phyloP scores from a whole-genome alignment of 2,888 invertebrate species.

The Thymelicus lineola region DNA sequence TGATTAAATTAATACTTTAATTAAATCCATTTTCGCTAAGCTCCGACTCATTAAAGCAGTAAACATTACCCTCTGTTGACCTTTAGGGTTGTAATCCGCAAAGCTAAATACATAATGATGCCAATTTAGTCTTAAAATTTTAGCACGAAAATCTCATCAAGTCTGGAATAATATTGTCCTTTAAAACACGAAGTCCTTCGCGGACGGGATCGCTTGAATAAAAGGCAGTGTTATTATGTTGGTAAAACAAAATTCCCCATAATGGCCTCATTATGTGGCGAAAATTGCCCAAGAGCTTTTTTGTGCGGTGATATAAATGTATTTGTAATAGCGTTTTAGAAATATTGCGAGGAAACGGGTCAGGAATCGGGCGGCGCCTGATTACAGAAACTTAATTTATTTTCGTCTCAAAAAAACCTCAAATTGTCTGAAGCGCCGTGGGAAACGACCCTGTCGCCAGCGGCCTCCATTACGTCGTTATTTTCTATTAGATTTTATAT shows the following conservation, averaged over 20 bases:
- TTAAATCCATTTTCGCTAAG: slow-evolving; percentile 21
- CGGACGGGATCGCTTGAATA: slow-evolving; percentile 75
- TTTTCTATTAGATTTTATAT: slow-evolving; percentile 83
- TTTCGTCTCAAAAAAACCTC: slow-evolving; percentile 74
- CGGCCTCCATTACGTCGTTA: slow-evolving; percentile 84
- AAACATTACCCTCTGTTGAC: slow-evolving; percentile 63
- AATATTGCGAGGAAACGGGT: slow-evolving; percentile 82
- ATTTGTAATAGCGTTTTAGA: slow-evolving; percentile 85
- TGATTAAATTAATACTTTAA: slow-evolving; percentile 12
- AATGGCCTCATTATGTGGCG: slow-evolving; percentile 85
- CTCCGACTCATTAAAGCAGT: slow-evolving; percentile 27
- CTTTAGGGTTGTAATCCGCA: slow-evolving; percentile 72
- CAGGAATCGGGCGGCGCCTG: slow-evolving; percentile 77
- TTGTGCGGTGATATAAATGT: slow-evolving; percentile 83
- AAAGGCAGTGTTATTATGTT: slow-evolving; percentile 84
- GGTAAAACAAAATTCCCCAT: slow-evolving; percentile 85
- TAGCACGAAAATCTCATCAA: slow-evolving; percentile 84
- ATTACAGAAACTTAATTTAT: slow-evolving; percentile 84
- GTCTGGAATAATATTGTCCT: slow-evolving; percentile 81
- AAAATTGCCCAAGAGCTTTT: slow-evolving; percentile 84
- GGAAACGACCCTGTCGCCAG: slow-evolving; percentile 83
- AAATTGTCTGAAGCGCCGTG: slow-evolving; percentile 80
- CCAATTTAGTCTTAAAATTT: slow-evolving; percentile 80
- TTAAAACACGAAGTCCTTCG: slow-evolving; percentile 78
- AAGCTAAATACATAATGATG: slow-evolving; percentile 78